Evolutionary conservation across 2,888 invertebrate genomes (phyloP), one percentile per base, ranked within the genome.

Genomic region (Schizaphis graminum): DNA sequence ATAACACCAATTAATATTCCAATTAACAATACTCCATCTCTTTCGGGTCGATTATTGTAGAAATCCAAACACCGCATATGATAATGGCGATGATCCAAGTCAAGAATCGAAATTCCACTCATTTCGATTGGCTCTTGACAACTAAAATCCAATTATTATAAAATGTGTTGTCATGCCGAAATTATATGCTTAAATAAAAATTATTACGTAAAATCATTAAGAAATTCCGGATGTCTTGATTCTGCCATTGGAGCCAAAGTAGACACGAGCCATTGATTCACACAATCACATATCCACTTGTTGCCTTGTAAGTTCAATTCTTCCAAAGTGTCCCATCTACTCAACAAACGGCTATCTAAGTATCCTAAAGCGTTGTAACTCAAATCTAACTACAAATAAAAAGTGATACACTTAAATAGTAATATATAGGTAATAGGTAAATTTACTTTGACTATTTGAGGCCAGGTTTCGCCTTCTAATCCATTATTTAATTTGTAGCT

Each of bases 221-320:
- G 77, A 61, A 94, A 94, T 88, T 95, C 94, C 3, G 94, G 93
- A 89, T 94, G 93, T 16, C 28, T 94, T 49, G 91, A 89, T 77
- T 95, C 94, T 3, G 97, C 96, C 41, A 96, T 95, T 0, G 96
- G 96, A 88, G 97, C 96, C 89, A 98, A 96, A n/a, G 96, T 96
- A 61, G 97, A 96, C 35, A 98, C 97, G 96, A 98, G 96, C 97
- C 97, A 97, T 95, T 97, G 97, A 94, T 98, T 98, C 94, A 97
- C 96, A 95, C 98, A 98, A 95, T 98, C 98, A 95, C 98, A 98
- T 53, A 97, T 96, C 97, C 97, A 98, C 0, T 97, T 97, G 95
- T 98, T 98, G 95, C 97, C 96, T 67, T 97, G 96, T 21, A 98
- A 96, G 95, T 98, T 97, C 91, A 98, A 95, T 91, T 96, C 96